These are phyloP conservation scores for Pilophorus perplexus DNA, from an alignment of 2,888 invertebrate genomes.

Conservation along the genomic window DNA sequence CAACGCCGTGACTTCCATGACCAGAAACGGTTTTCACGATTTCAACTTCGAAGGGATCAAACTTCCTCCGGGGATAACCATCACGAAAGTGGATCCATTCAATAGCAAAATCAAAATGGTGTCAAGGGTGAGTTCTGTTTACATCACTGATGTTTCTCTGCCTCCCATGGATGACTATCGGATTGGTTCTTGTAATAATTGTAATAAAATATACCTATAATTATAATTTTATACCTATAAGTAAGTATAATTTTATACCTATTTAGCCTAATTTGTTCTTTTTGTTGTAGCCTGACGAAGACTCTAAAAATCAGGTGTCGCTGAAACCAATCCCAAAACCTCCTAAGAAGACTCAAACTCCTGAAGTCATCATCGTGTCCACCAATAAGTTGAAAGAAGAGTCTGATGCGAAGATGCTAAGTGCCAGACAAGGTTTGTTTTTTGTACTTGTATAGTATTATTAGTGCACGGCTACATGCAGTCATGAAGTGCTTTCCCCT, in stretches of 20 bases:
- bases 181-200: too few relatives aligned
- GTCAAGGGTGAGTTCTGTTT: constrained; percentile 45
- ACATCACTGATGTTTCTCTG: too few relatives aligned
- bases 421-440: too few relatives aligned
- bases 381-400: constrained; percentile 53
- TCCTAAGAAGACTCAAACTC: constrained; percentile 43
- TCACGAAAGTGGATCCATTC: constrained; percentile 55
- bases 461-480: not conserved
- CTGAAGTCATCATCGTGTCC: constrained; percentile 60
- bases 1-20: constrained; percentile 49
- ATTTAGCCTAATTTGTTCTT: not conserved
- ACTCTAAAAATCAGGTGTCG: constrained; percentile 22
- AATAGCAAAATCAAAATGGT: constrained; percentile 52
- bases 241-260: too few relatives aligned
- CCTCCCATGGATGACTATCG: too few relatives aligned
- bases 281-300: constrained; percentile 22
- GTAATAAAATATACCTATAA: too few relatives aligned
- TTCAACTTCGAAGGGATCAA: constrained; percentile 59
- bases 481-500: not conserved
- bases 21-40: constrained; percentile 45
- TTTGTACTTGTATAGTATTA: too few relatives aligned
- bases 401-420: too few relatives aligned
- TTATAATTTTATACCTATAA: too few relatives aligned
- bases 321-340: constrained; percentile 27
- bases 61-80: constrained; percentile 75